These are phyloP conservation scores for Microchrysa polita DNA, from an alignment of 2,888 invertebrate species.

Conservation along the genomic window DNA sequence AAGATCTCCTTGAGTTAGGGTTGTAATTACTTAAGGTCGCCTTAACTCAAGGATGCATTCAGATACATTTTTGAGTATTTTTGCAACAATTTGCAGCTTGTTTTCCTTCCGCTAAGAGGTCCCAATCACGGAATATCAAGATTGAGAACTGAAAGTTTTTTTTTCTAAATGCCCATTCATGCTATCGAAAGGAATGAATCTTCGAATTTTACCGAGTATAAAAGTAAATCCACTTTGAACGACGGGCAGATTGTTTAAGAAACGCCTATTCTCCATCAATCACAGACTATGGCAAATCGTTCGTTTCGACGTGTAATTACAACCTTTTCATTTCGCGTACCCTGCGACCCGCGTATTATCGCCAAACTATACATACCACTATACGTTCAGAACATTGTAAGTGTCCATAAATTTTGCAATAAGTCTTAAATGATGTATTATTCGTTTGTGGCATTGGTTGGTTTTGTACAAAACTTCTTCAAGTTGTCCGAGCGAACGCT, in stretches of 20 bases:
- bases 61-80: too few species aligned
- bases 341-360: constrained; percentile 27
- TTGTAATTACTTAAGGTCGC: too few species aligned
- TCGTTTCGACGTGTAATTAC: constrained; percentile 46
- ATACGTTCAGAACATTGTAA: constrained; percentile 25
- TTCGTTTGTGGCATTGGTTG: constrained; percentile 43
- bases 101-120: too few species aligned
- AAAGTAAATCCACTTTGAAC: neutral
- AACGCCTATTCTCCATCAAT: constrained; percentile 47
- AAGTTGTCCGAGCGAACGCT: neutral
- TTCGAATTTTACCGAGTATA: too few species aligned
- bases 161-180: too few species aligned
- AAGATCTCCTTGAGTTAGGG: too few species aligned
- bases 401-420: constrained; percentile 44
- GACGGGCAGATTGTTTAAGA: constrained; percentile 22
- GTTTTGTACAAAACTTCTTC: neutral
- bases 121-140: too few species aligned
- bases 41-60: too few species aligned
- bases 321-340: constrained; percentile 43
- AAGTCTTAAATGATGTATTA: constrained; percentile 48
- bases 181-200: too few species aligned
- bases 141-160: too few species aligned
- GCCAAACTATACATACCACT: neutral
- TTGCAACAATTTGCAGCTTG: too few species aligned
- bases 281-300: constrained; percentile 39